Percentiles rank a stretch among this genome's conserved stretches.
Evolutionary conservation across 1,140 invertebrate genomes (phyloP).

Genomic region (Euura saliciscinereae): DNA sequence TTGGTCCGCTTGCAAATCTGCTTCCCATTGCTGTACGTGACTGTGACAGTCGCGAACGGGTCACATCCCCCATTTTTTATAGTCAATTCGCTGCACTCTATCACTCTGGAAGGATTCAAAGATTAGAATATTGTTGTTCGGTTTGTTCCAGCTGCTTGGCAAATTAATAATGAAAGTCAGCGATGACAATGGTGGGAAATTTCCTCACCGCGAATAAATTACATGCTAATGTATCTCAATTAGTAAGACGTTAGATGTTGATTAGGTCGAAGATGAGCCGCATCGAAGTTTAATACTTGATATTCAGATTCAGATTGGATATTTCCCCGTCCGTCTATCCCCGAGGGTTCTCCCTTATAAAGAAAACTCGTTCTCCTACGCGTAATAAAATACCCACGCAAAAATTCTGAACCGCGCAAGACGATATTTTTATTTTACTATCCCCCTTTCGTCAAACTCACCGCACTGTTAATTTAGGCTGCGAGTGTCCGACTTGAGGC

Average conservation of each 20-base stretch:
- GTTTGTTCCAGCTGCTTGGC: no score
- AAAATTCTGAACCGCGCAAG: neutral
- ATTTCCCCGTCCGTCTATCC: neutral
- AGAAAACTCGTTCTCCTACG: no score
- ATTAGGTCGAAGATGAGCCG: neutral
- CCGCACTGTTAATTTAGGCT: constrained; percentile 54
- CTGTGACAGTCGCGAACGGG: constrained; percentile 82
- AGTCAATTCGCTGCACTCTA: constrained; percentile 86
- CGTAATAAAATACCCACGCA: no score
- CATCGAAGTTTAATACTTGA: neutral
- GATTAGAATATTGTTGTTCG: neutral
- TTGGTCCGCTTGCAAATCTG: constrained; percentile 83
- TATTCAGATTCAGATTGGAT: no score
- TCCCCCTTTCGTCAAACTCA: constrained; percentile 18
- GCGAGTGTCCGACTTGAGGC: constrained; percentile 48
- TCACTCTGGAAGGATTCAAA: constrained; percentile 60
- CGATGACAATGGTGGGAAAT: neutral
- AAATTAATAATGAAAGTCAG: neutral
- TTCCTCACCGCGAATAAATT: neutral
- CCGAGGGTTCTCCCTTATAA: neutral
- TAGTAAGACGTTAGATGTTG: neutral
- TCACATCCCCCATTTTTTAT: constrained; percentile 90
- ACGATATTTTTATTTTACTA: neutral
- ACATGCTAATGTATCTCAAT: neutral
- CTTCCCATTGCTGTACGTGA: constrained; percentile 81